Evolutionary conservation across 2,797 vertebrate genomes (phyloP).

Genomic region (Molossus alvarezi): DNA sequence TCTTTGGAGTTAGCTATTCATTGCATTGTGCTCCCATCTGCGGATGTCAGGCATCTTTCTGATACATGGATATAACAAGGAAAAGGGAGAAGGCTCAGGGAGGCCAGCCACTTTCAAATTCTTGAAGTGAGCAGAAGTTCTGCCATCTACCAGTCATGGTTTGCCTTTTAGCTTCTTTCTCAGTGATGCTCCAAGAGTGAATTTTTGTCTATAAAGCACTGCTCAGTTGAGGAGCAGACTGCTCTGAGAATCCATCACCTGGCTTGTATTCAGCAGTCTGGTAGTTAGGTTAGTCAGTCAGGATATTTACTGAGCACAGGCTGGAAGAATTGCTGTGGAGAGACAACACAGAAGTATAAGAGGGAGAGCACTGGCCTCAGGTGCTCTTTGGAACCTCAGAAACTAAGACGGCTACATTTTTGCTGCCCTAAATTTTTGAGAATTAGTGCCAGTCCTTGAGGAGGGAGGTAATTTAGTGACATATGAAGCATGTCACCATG

Average conservation of each 20-base stretch:
- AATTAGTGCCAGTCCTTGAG: slow-evolving; percentile 19
- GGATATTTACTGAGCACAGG: background rate
- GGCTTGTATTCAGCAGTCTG: background rate
- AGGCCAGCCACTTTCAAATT: background rate
- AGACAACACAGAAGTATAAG: background rate
- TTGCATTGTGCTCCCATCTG: background rate
- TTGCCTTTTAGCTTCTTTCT: slow-evolving; percentile 67
- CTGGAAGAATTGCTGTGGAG: background rate
- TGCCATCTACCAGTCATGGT: slow-evolving; percentile 16
- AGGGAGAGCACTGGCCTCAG: background rate
- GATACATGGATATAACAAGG: background rate
- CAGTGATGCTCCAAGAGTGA: slow-evolving; percentile 24
- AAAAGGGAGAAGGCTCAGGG: background rate
- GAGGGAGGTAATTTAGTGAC: slow-evolving; percentile 8
- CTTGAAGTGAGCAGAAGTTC: slow-evolving; percentile 13
- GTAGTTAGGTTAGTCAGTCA: background rate
- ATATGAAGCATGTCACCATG: slow-evolving; percentile 58
- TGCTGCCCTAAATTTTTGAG: background rate
- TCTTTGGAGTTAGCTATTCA: too few species aligned
- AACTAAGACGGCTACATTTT: background rate
- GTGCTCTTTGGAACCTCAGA: background rate
- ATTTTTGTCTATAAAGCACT: background rate
- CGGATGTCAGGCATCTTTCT: background rate
- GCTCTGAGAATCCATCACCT: background rate
- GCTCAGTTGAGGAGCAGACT: background rate